Percentiles rank a stretch among this genome's conserved stretches.
Evolutionary conservation across 2,797 vertebrate species (phyloP).

Genomic region (Garrulus glandarius): DNA sequence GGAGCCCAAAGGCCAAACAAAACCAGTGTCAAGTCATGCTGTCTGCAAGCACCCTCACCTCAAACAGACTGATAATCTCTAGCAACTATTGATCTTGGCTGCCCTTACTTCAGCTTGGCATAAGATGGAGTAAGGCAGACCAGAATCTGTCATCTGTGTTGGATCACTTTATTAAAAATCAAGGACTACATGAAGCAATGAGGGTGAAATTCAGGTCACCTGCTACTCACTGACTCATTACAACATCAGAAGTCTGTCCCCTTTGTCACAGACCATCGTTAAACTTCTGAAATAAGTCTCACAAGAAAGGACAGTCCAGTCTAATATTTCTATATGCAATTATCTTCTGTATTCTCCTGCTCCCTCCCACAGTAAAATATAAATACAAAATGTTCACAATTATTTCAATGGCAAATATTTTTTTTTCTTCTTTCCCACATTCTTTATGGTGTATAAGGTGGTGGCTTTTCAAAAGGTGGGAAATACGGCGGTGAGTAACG

Average conservation of each 20-base stretch:
- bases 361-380: constrained; percentile 66
- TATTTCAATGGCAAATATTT: constrained; percentile 21
- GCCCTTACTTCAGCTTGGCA: constrained; percentile 13
- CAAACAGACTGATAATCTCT: neutral
- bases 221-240: neutral
- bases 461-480: constrained; percentile 95
- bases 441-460: constrained; percentile 91
- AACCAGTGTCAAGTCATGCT: accelerated
- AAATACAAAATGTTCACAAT: constrained; percentile 71
- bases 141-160: neutral
- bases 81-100: neutral
- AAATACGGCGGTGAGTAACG: constrained; percentile 94
- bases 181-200: neutral
- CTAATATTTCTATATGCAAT: neutral
- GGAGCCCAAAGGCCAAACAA: neutral
- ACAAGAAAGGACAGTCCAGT: neutral
- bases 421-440: neutral
- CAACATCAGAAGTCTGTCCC: constrained; percentile 1
- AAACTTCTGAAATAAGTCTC: constrained; percentile 16
- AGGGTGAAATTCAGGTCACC: constrained; percentile 20
- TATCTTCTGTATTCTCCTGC: neutral
- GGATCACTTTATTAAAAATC: constrained; percentile 3
- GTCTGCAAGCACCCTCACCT: neutral
- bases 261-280: neutral
- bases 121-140: constrained; percentile 28